Conservation (phyloP, 2,797 vertebrate species). For the Menidia menidia region DNA sequence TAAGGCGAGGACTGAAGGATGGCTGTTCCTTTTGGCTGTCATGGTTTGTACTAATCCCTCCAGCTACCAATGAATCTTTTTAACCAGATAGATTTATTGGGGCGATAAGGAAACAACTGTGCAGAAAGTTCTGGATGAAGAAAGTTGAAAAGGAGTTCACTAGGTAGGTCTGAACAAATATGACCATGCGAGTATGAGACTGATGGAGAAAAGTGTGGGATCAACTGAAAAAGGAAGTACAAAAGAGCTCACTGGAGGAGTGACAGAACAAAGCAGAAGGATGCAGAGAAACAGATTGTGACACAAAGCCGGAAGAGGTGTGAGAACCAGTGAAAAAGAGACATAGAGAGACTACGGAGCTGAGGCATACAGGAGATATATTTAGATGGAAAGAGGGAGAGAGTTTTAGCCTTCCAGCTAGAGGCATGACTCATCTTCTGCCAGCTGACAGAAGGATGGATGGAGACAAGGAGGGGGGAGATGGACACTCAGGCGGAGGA, state of each 20-base stretch:
- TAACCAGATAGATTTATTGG: background rate
- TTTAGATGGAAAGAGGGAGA: slow-evolving; percentile 70
- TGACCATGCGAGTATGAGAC: slow-evolving; percentile 39
- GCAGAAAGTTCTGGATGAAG: slow-evolving; percentile 10
- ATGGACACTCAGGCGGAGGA: slow-evolving; percentile 39
- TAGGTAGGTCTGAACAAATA: slow-evolving; percentile 23
- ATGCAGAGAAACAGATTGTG: slow-evolving; percentile 67
- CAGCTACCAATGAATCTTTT: too few relatives aligned
- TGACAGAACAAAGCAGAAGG: slow-evolving; percentile 55
- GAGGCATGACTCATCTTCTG: slow-evolving; percentile 82
- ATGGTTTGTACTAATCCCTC: too few relatives aligned
- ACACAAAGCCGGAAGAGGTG: slow-evolving; percentile 62
- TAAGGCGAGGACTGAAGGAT: too few relatives aligned
- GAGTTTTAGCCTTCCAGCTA: slow-evolving; percentile 77
- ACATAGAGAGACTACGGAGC: slow-evolving; percentile 60
- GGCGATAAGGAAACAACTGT: slow-evolving; percentile 33
- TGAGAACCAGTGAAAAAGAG: slow-evolving; percentile 64
- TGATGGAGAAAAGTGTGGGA: slow-evolving; percentile 19
- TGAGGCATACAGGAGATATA: slow-evolving; percentile 71
- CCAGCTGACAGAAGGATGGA: slow-evolving; percentile 82
- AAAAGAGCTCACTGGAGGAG: slow-evolving; percentile 19
- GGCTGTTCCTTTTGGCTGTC: too few relatives aligned
- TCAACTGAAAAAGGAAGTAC: slow-evolving; percentile 25
- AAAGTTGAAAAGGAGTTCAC: background rate
- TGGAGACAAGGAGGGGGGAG: slow-evolving; percentile 59